Evolutionary conservation across 2,888 invertebrate genomes (phyloP).

Genomic region (Nephrocerus scutellatus): DNA sequence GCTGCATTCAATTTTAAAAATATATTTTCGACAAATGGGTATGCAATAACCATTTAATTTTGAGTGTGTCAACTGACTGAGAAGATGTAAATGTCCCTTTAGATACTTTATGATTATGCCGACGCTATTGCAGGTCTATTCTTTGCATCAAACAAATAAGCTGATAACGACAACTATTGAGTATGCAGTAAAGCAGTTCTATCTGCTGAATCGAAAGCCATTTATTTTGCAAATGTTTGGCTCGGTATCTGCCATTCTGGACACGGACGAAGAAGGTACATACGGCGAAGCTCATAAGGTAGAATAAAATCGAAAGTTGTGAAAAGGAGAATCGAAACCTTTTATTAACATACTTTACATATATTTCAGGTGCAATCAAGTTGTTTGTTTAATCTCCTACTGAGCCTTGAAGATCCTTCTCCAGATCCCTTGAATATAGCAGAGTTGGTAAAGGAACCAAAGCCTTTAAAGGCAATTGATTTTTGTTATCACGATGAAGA

Average conservation of each 20-base stretch:
- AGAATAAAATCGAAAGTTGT: slow-evolving; percentile 8
- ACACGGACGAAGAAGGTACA: slow-evolving; percentile 79
- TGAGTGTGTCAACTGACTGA: too few species aligned
- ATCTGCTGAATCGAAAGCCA: slow-evolving; percentile 93
- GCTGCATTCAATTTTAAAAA: slow-evolving; percentile 98
- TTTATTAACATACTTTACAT: slow-evolving; percentile 8
- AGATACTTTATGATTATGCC: slow-evolving; percentile 97
- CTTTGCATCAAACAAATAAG: slow-evolving; percentile 95
- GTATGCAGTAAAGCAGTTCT: slow-evolving; percentile 97
- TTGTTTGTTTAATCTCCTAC: slow-evolving; percentile 81
- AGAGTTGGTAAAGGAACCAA: slow-evolving; percentile 83
- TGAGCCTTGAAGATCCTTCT: slow-evolving; percentile 89
- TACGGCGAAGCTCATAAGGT: slow-evolving; percentile 91
- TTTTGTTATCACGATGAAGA: slow-evolving; percentile 98
- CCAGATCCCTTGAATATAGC: slow-evolving; percentile 91
- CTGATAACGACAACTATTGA: slow-evolving; percentile 92
- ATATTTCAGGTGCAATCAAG: slow-evolving; percentile 70
- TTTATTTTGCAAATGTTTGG: slow-evolving; percentile 99
- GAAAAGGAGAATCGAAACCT: not conserved
- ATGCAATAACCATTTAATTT: slow-evolving; percentile 25
- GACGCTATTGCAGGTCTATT: slow-evolving; percentile 90
- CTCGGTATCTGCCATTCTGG: slow-evolving; percentile 91
- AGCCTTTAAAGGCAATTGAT: slow-evolving; percentile 89
- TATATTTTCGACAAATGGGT: slow-evolving; percentile 95
- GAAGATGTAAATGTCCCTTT: too few species aligned